Conservation (phyloP, 1,140 invertebrate genomes). For the Habropoda laboriosa region DNA sequence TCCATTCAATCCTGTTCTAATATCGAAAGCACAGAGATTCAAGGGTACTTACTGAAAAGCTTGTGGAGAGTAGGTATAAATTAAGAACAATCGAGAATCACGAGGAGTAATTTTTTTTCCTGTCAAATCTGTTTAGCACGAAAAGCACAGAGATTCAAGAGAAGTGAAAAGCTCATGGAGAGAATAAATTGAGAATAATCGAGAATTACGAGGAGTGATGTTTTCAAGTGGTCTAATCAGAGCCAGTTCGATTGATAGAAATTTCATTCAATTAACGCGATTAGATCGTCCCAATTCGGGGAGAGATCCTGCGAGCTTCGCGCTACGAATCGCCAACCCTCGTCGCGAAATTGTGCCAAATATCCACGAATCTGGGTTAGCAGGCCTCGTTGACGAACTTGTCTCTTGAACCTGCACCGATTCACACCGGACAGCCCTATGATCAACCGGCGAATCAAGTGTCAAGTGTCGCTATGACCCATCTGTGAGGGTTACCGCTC, state of each 20-base stretch:
- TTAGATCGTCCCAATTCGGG: constrained; percentile 51
- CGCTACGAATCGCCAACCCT: neutral
- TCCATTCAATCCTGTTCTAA: too few species aligned
- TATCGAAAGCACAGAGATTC: too few species aligned
- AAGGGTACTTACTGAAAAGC: too few species aligned
- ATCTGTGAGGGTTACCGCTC: neutral
- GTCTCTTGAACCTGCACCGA: constrained; percentile 62
- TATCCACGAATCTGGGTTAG: constrained; percentile 54
- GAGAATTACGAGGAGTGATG: neutral
- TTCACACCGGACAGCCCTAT: constrained; percentile 1
- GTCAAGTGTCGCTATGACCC: constrained; percentile 13
- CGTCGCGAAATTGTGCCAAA: constrained; percentile 9
- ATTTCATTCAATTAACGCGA: constrained; percentile 45
- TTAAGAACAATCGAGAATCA: too few species aligned
- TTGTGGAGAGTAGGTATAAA: too few species aligned
- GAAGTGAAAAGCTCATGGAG: too few species aligned
- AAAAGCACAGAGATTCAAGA: too few species aligned
- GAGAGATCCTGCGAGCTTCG: constrained; percentile 4
- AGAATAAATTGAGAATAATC: too few species aligned
- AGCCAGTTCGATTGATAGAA: neutral
- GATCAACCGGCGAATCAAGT: constrained; percentile 11
- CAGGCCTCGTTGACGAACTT: constrained; percentile 54
- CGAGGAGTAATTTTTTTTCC: neutral
- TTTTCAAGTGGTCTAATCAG: too few species aligned
- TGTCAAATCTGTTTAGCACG: too few species aligned